Conservation (phyloP, 2,797 vertebrate genomes). For the Hoplostethus mediterraneus region DNA sequence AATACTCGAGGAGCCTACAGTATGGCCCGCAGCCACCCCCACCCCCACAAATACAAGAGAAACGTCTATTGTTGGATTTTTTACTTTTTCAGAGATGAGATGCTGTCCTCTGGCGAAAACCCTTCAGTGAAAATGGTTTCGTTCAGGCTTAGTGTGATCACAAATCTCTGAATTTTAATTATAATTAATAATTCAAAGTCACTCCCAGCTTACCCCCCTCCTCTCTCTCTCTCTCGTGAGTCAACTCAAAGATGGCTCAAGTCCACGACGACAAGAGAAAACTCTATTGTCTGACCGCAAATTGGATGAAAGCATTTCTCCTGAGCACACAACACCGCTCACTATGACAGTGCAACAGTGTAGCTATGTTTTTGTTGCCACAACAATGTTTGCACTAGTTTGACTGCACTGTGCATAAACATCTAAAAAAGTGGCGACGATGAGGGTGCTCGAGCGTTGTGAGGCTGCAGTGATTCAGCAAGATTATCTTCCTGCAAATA, state of each 20-base stretch:
- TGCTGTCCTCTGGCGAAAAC: conserved; percentile 24
- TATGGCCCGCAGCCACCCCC: conserved; percentile 38
- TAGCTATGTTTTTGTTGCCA: conserved; percentile 17
- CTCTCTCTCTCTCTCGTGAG: conserved; percentile 3
- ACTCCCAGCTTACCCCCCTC: not conserved
- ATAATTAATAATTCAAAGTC: conserved; percentile 25
- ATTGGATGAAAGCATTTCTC: conserved; percentile 27
- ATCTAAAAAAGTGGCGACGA: not conserved
- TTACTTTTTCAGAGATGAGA: conserved; percentile 22
- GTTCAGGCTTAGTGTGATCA: not conserved
- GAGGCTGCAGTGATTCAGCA: not conserved
- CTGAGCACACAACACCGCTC: conserved; percentile 10
- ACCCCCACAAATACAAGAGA: conserved; percentile 34
- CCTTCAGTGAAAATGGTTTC: conserved; percentile 14
- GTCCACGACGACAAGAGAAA: conserved; percentile 48
- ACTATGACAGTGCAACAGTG: not conserved
- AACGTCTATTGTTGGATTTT: conserved; percentile 46
- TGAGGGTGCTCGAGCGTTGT: too few relatives aligned
- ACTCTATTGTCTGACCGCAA: conserved; percentile 39
- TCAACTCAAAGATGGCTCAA: conserved; percentile 34
- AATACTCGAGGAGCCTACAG: conserved; percentile 37
- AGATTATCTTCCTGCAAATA: too few relatives aligned
- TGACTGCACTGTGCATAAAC: not conserved
- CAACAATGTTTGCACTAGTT: conserved; percentile 16
- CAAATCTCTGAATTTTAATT: conserved; percentile 5